phyloP scores from a whole-genome alignment of 2,888 invertebrate genomes.

The Pristionchus mayeri region DNA sequence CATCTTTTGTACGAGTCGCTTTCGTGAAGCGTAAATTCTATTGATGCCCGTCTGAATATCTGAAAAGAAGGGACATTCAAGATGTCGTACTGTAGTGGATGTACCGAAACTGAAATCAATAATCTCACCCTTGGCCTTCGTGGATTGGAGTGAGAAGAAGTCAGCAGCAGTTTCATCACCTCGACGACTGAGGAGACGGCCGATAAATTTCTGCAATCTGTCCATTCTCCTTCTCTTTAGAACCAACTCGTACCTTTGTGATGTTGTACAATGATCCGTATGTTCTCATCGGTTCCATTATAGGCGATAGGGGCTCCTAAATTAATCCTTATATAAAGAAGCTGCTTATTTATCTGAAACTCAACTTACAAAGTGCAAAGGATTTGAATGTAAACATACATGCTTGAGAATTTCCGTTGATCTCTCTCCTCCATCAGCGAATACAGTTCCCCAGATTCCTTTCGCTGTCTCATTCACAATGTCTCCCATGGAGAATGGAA shows the following conservation, averaged over 20 bases:
- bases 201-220: neutral
- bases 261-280: neutral
- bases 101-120: too few relatives aligned
- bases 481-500: constrained; percentile 4
- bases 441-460: neutral
- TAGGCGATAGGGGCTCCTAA: neutral
- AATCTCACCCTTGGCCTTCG: too few relatives aligned
- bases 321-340: too few relatives aligned
- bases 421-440: constrained; percentile 20
- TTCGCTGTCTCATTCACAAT: neutral
- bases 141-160: too few relatives aligned
- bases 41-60: neutral
- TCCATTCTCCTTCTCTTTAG: too few relatives aligned
- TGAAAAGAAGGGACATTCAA: neutral
- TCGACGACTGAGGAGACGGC: neutral
- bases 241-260: neutral
- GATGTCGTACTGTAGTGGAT: neutral
- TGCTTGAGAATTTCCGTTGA: neutral
- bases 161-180: neutral
- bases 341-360: too few relatives aligned
- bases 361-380: too few relatives aligned
- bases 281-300: neutral
- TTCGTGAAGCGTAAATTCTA: neutral
- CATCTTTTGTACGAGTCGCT: neutral
- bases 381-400: too few relatives aligned